These are phyloP conservation scores for Oncorhynchus tshawytscha DNA, from an alignment of 2,113 vertebrate species.

Conservation along the genomic window DNA sequence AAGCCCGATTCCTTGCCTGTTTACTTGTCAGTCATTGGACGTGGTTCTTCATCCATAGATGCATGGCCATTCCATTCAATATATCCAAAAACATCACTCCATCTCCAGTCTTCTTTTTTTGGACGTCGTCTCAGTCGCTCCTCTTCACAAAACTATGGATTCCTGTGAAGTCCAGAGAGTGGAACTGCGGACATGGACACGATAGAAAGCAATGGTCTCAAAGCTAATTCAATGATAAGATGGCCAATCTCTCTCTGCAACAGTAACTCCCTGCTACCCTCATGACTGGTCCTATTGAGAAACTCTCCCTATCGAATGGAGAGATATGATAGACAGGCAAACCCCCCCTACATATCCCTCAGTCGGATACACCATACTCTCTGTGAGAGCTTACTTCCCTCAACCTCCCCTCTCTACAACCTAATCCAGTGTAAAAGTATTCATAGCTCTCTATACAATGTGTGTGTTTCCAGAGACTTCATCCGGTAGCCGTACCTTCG, in stretches of 20 bases:
- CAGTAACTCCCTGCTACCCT: slow-evolving; percentile 1
- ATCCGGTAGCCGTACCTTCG: slow-evolving; percentile 5
- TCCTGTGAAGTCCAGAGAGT: too few relatives aligned
- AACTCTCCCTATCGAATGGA: background rate
- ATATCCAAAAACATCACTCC: slow-evolving; percentile 60
- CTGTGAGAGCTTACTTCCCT: background rate
- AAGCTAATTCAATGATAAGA: slow-evolving; percentile 13
- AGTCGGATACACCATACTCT: background rate
- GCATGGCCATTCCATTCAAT: slow-evolving; percentile 85
- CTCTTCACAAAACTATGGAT: slow-evolving; percentile 40
- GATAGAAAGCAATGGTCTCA: slow-evolving; percentile 37
- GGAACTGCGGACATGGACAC: slow-evolving; percentile 43
- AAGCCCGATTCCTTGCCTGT: slow-evolving; percentile 71
- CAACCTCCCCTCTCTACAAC: background rate
- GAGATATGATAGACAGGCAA: too few relatives aligned
- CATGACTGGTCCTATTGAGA: background rate
- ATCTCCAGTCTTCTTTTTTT: slow-evolving; percentile 55
- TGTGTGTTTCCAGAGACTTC: background rate
- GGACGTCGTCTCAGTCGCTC: slow-evolving; percentile 33
- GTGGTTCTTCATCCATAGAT: slow-evolving; percentile 69
- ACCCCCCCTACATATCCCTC: slow-evolving; percentile 1
- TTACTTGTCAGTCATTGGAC: slow-evolving; percentile 72
- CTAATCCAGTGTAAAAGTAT: slow-evolving; percentile 13
- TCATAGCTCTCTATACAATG: background rate
- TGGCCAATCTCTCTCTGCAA: slow-evolving; percentile 10